Evolutionary conservation across 23 tunicate species (phyloP), one percentile per base, ranked within the genome.

Genomic region (Clavelina lepadiformis): DNA sequence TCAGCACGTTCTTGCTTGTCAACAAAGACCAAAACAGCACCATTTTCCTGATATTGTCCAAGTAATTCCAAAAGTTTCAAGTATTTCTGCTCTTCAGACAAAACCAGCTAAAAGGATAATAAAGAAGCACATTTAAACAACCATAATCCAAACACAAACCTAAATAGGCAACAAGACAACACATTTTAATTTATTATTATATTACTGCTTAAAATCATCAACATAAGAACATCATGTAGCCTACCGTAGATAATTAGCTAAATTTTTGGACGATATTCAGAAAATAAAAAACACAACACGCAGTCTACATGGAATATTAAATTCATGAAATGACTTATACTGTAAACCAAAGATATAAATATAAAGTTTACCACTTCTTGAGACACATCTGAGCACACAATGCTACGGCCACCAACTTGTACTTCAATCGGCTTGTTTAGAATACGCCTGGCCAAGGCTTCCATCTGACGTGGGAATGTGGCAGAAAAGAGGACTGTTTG

Each of bases 381-480:
- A 13, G 58, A 55, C 64, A 94, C 99, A 63, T 94, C 99, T 7
- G 94, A 82, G 56, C 99, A 94, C 35, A 94, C 99, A 34, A 94
- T 79, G 51, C 95, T 86, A 46, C 94, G 61, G 5, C 99, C 99
- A 0, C 99, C 99, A 44, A 94, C 91, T 70, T 86, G 94, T 13
- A 94, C 91, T 58, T 94, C 95, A 73, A 94, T 46, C 18, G 99
- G 99, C 63, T 86, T 94, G 65, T 56, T 75, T 20, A 94, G 70
- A 28, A 86, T 86, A 28, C 77, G 68, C 35, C 99, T 71, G 33
- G 99, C 99, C 0, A 94, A 81, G 18, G 95, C 99, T 65, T 94
- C 99, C 99, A 94, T 94, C 33, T 86, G 94, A 20, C 99, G 94
- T 18, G 95, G 95, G 41, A 94, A 94, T 19, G 99, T 94, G 38